These are phyloP conservation scores for Eretmocerus hayati DNA, from an alignment of 2,888 invertebrate species.

Conservation along the genomic window DNA sequence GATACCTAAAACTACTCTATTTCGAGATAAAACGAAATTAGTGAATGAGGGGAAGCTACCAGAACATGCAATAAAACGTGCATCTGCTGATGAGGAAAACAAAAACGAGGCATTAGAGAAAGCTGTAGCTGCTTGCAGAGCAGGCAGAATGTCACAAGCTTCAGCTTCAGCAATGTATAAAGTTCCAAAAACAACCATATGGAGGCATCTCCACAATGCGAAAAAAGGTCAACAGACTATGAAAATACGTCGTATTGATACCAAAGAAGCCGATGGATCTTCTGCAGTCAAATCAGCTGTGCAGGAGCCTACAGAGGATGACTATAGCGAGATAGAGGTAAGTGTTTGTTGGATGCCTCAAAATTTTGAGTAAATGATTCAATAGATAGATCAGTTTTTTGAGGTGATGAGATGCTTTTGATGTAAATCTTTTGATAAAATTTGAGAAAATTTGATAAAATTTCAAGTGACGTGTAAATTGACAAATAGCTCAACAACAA, in stretches of 20 bases:
- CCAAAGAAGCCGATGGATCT: no score
- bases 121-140: constrained; percentile 46
- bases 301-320: no score
- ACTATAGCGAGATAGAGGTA: background rate
- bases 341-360: no score
- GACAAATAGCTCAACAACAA: no score
- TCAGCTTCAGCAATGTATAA: constrained; percentile 43
- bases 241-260: no score
- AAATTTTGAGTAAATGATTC: background rate
- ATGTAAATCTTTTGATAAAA: no score
- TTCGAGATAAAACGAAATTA: constrained; percentile 43
- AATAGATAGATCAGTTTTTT: no score
- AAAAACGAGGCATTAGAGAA: constrained; percentile 41
- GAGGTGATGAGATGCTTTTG: no score
- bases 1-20: constrained; percentile 48
- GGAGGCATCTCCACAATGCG: constrained; percentile 40
- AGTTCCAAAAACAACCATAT: constrained; percentile 48
- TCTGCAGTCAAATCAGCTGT: no score
- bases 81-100: constrained; percentile 39
- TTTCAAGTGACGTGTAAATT: no score
- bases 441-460: no score
- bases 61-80: constrained; percentile 38
- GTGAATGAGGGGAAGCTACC: constrained; percentile 45
- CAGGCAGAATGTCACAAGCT: constrained; percentile 47
- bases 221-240: constrained; percentile 7